Evolutionary conservation across 2,888 invertebrate genomes (phyloP), one percentile per base, ranked within the genome.

Genomic region (Perdita meconis): DNA sequence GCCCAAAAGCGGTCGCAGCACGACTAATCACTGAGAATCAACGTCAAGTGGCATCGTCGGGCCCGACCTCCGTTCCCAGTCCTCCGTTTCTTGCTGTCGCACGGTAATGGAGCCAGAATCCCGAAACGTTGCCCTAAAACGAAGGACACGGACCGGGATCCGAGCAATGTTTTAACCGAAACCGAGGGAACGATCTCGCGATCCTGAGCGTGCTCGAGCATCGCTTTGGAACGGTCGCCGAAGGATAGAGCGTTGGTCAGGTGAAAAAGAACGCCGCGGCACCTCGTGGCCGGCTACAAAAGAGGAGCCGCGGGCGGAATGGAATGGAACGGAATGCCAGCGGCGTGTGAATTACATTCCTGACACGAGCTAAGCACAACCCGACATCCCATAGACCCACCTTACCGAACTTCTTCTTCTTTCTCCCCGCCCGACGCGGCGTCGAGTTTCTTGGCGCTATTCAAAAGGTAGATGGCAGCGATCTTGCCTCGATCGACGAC

Each of bases 301-400:
- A 84, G 86, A 73, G 80, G 74, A 72, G 87, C 88, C 86, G 77
- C 82, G 86, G 79, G 81, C 84, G 82, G 84, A 83, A 87, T 87
- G 88, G 86, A 88, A 89, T 81, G 87, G 78, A 83, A 81, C 85
- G 89, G 89, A 90, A 90, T 90, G 89, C 90, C 90, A 89, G 81
- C 85, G 86, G 87, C 89, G 90, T 90, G 90, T 91, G 91, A 91
- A 91, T 91, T 90, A 90, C 89, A 90, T 90, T 91, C 91, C 87
- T 87, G 90, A 91, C 91, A 90, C 91, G 89, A 88, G 80, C 88
- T 90, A 89, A 90, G 89, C 89, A 83, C 87, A 88, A 80, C 82
- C 70, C 87, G 82, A 87, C 89, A 87, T 87, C 88, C 84, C 81
- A 83, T 85, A 83, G 82, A 86, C 82, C 86, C 84, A 82, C 84